phyloP scores from a whole-genome alignment of 2,888 invertebrate species.

The Thecocarcelia acutangulata region DNA sequence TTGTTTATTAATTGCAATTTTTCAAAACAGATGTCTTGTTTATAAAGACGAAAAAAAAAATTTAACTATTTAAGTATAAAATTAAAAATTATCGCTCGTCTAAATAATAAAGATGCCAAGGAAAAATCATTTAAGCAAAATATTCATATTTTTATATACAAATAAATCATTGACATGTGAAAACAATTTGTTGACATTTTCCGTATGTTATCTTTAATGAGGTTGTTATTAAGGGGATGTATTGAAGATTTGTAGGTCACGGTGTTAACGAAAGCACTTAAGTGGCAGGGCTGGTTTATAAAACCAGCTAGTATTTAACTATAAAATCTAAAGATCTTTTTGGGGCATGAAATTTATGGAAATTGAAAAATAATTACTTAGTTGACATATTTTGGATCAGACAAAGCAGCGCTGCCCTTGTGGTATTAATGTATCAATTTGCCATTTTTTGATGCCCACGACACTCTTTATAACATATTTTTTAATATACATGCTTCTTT shows the following conservation, averaged over 20 bases:
- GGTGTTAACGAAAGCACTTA: neutral
- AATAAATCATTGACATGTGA: conserved; percentile 41
- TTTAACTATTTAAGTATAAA: conserved; percentile 41
- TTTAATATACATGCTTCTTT: too few species aligned
- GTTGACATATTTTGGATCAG: too few species aligned
- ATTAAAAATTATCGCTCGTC: conserved; percentile 36
- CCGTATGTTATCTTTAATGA: conserved; percentile 3
- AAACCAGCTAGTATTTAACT: too few species aligned
- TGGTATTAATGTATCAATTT: too few species aligned
- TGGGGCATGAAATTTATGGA: too few species aligned
- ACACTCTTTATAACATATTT: too few species aligned
- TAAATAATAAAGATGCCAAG: conserved; percentile 61
- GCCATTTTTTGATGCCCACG: too few species aligned
- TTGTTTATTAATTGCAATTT: conserved; percentile 63
- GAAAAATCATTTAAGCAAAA: conserved; percentile 34
- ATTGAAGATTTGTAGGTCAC: neutral
- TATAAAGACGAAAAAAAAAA: conserved; percentile 13
- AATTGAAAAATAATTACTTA: too few species aligned
- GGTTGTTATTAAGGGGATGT: neutral
- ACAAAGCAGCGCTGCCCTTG: too few species aligned
- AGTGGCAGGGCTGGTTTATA: too few species aligned
- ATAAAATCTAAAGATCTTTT: too few species aligned
- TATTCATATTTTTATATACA: conserved; percentile 9
- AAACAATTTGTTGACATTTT: conserved; percentile 44
- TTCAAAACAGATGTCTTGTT: conserved; percentile 60